phyloP scores from a whole-genome alignment of 2,888 invertebrate species.

The Ptychoptera contaminata region DNA sequence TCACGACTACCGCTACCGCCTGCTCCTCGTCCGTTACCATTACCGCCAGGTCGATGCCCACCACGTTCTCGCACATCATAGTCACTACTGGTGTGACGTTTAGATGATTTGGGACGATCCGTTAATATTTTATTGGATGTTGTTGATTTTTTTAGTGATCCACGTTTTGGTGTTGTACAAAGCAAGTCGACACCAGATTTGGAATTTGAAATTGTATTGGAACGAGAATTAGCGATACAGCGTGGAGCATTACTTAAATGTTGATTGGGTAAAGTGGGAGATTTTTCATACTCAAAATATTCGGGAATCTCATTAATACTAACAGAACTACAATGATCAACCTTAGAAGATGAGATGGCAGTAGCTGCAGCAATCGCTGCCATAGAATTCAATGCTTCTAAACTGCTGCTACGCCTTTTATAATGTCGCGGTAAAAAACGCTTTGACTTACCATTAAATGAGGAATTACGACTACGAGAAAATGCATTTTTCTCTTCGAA shows the following conservation, averaged over 20 bases:
- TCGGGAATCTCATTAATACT: slow-evolving; percentile 37
- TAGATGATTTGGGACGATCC: slow-evolving; percentile 24
- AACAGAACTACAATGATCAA: slow-evolving; percentile 29
- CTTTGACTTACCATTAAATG: slow-evolving; percentile 1
- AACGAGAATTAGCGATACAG: slow-evolving; percentile 43
- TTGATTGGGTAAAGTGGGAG: slow-evolving; percentile 1
- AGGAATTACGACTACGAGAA: background rate
- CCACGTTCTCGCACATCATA: slow-evolving; percentile 31
- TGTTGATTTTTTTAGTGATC: slow-evolving; percentile 27
- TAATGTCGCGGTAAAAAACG: background rate
- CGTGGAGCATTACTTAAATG: slow-evolving; percentile 33
- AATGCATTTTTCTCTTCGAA: slow-evolving; percentile 4
- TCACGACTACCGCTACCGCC: slow-evolving; percentile 2
- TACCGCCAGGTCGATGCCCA: slow-evolving; percentile 14
- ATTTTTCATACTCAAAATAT: slow-evolving; percentile 34
- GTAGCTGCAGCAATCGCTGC: background rate
- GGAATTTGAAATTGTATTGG: slow-evolving; percentile 33
- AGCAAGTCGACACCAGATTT: slow-evolving; percentile 21
- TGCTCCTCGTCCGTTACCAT: slow-evolving; percentile 13
- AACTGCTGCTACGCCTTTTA: slow-evolving; percentile 8
- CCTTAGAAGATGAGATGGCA: background rate
- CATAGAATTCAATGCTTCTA: slow-evolving; percentile 5
- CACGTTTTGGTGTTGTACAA: slow-evolving; percentile 24
- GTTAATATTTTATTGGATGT: slow-evolving; percentile 16
- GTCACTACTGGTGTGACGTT: slow-evolving; percentile 37